Conservation (phyloP, 2,888 invertebrate species). For the Erpobdella octoculata region DNA sequence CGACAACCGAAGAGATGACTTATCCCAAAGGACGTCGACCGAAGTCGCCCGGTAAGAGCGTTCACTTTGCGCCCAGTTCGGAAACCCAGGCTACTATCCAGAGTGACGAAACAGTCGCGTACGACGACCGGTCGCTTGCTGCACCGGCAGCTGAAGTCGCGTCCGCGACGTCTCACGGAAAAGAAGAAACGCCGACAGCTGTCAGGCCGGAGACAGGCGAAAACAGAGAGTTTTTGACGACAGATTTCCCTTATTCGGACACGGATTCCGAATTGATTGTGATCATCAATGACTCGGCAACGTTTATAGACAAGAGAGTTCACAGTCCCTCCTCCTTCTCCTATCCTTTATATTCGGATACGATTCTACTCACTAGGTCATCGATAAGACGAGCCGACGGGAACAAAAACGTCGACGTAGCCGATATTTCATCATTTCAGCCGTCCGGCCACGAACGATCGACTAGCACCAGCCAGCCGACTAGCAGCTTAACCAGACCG, state of each 20-base stretch:
- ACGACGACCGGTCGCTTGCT: too few relatives aligned
- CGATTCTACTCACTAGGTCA: too few relatives aligned
- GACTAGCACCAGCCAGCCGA: not conserved
- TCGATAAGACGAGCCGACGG: too few relatives aligned
- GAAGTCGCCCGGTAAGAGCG: not conserved
- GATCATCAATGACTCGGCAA: not conserved
- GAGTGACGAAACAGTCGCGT: too few relatives aligned
- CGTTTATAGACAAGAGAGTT: too few relatives aligned
- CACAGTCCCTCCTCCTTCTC: too few relatives aligned
- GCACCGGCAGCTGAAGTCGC: too few relatives aligned
- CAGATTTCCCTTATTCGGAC: not conserved
- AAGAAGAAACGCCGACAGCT: too few relatives aligned
- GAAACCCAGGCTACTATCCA: not conserved
- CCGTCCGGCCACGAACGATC: too few relatives aligned
- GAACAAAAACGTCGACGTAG: not conserved
- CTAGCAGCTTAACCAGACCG: not conserved
- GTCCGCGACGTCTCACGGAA: too few relatives aligned
- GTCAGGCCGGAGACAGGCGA: not conserved
- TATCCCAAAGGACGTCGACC: slow-evolving; percentile 2
- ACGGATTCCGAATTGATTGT: not conserved
- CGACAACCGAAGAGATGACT: slow-evolving; percentile 22
- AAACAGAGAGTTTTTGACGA: not conserved
- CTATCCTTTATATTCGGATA: too few relatives aligned
- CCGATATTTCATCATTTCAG: not conserved
- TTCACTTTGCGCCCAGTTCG: not conserved